Evolutionary conservation across 2,888 invertebrate species (phyloP).

Genomic region (Tenthredo livida): DNA sequence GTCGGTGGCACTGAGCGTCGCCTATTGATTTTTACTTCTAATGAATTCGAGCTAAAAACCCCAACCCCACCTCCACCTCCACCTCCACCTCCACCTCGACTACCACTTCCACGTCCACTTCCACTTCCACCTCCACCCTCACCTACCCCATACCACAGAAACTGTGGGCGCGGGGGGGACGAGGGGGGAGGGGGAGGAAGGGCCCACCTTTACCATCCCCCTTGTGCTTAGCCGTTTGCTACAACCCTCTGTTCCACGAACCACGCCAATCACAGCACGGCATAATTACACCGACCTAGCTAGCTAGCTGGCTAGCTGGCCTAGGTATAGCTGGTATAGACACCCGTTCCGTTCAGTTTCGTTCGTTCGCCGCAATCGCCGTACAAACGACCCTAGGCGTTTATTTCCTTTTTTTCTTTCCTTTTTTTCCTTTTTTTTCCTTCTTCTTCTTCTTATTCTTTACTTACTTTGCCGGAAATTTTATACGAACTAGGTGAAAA

Average conservation of each 20-base stretch:
- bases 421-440: too few species aligned
- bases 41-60: slow-evolving; percentile 77
- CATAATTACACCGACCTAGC: slow-evolving; percentile 75
- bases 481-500: too few species aligned
- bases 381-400: slow-evolving; percentile 35
- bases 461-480: too few species aligned
- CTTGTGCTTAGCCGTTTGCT: slow-evolving; percentile 63
- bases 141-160: slow-evolving; percentile 44
- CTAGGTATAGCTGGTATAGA: neutral
- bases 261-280: slow-evolving; percentile 77
- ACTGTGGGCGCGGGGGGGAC: too few species aligned
- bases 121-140: slow-evolving; percentile 59
- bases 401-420: neutral
- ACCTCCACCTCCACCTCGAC: slow-evolving; percentile 47
- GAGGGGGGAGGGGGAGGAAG: too few species aligned
- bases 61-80: slow-evolving; percentile 60
- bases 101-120: slow-evolving; percentile 13
- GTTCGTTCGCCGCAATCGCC: neutral
- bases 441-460: neutral
- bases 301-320: slow-evolving; percentile 50
- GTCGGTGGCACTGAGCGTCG: slow-evolving; percentile 73
- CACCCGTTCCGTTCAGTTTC: slow-evolving; percentile 9
- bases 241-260: slow-evolving; percentile 74
- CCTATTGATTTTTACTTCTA: slow-evolving; percentile 77
- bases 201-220: slow-evolving; percentile 23